Percentiles rank a stretch among this genome's conserved stretches.
Conservation (phyloP, 2,113 vertebrate genomes). For the Pomatorhinus ruficollis region DNA sequence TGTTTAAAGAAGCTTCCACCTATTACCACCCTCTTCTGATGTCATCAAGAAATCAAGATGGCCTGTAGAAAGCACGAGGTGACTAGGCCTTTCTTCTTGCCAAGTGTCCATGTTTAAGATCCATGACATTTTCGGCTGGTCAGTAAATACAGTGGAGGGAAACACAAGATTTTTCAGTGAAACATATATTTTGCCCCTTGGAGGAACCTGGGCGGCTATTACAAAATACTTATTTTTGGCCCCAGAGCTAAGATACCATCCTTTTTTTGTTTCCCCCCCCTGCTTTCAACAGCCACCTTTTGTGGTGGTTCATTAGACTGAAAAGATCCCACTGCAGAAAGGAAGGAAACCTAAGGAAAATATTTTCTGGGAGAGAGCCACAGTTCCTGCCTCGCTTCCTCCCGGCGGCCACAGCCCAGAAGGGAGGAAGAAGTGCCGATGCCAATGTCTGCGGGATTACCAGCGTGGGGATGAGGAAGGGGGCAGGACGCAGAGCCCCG, state of each 20-base stretch:
- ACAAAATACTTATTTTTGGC: not conserved
- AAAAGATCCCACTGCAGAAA: not conserved
- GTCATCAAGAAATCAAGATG: not conserved
- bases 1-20: not conserved
- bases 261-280: not conserved
- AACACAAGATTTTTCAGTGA: not conserved
- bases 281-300: not conserved
- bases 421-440: not conserved
- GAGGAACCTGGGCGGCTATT: not conserved
- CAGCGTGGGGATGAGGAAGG: not conserved
- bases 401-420: rapidly evolving
- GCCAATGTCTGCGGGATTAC: not conserved
- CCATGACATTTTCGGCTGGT: not conserved
- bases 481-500: not conserved
- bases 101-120: not conserved
- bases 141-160: not conserved
- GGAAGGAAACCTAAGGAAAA: not conserved
- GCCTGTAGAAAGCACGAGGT: not conserved
- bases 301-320: not conserved
- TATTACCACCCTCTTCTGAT: not conserved
- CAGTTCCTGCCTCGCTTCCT: not conserved
- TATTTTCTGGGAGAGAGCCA: not conserved
- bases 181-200: not conserved
- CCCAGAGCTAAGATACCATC: not conserved
- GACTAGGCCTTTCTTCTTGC: not conserved